phyloP scores from a whole-genome alignment of 2,113 vertebrate genomes.

The Albula goreensis region DNA sequence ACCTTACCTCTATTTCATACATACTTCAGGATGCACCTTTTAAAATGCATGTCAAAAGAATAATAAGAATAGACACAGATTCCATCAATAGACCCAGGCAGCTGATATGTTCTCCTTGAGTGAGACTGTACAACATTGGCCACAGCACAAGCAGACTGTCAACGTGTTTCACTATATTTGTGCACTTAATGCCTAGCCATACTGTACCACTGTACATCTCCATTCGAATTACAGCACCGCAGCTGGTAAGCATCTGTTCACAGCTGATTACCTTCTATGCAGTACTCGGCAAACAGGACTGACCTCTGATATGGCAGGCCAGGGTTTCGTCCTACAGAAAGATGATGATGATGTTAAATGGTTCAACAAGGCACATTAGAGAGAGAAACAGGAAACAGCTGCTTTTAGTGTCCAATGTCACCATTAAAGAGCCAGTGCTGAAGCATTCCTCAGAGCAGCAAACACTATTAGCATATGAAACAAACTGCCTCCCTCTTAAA shows the following conservation, averaged over 20 bases:
- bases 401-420: conserved; percentile 22
- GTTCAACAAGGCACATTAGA: conserved; percentile 13
- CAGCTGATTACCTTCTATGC: conserved; percentile 40
- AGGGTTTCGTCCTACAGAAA: conserved; percentile 29
- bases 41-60: no score
- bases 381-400: conserved; percentile 33
- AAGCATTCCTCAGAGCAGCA: conserved; percentile 18
- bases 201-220: background rate
- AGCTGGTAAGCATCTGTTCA: background rate
- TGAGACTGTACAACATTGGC: no score
- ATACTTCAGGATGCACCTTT: background rate
- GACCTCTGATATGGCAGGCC: conserved; percentile 27
- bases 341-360: conserved; percentile 31
- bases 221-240: background rate
- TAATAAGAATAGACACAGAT: no score
- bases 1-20: background rate
- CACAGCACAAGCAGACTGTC: no score
- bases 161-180: no score
- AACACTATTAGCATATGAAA: background rate
- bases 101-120: no score
- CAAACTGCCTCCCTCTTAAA: background rate
- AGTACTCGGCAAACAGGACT: conserved; percentile 37
- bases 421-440: conserved; percentile 28
- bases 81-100: no score
- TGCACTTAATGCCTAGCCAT: background rate